Base-by-base conservation (phyloP, 2,888 invertebrate genomes). In the Microdon myrmicae region DNA sequence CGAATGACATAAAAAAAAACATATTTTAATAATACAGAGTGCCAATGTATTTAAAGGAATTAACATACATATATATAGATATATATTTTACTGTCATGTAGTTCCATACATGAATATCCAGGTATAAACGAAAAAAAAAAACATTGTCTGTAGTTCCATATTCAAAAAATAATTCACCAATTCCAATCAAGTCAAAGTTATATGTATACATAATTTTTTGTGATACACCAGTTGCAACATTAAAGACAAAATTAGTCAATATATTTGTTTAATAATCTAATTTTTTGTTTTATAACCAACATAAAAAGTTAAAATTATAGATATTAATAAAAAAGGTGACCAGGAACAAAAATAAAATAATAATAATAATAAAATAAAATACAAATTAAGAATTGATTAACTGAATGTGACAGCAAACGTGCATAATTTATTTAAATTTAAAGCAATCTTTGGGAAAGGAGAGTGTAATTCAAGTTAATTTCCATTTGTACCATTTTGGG, bases 231-330 rank as follows among this genome's bases (percentile, higher is more conserved):
- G 79, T 78, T 78, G 78, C 78, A 78, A 78, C 79, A 78, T 78
- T 79, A 77, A 79, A 78, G 78, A 78, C 79, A 78, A 77, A 75
- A 77, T 69, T 75, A 75, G 71, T 71, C 72, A 75, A 73, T 56
- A 68, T 67, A 74, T 71, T 70, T 69, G 35, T 29, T 71, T 49
- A 44, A 17, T 45, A 44, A 31, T 35, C 38, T 55, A 35, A 49
- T 44, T 14, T 41, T 35, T 45, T 39, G 32, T 22, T 37, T 38
- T 31, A 19, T 54, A 22, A 22, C 5, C 5, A 6, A 8, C 8
- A 6, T 8, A 6, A 6, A 6, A 8, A 22, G 49, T 56, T 34
- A 37, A 26, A 39, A 39, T 47, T 67, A 55, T 55, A 48, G 55
- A 49, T 37, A 45, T 34, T 45, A 26, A 31, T 9, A 34, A 37